A percentile compares a stretch with the other conserved stretches of the same genome.
phyloP scores from a whole-genome alignment of 2,113 vertebrate genomes.

The Atherinomorus stipes region DNA sequence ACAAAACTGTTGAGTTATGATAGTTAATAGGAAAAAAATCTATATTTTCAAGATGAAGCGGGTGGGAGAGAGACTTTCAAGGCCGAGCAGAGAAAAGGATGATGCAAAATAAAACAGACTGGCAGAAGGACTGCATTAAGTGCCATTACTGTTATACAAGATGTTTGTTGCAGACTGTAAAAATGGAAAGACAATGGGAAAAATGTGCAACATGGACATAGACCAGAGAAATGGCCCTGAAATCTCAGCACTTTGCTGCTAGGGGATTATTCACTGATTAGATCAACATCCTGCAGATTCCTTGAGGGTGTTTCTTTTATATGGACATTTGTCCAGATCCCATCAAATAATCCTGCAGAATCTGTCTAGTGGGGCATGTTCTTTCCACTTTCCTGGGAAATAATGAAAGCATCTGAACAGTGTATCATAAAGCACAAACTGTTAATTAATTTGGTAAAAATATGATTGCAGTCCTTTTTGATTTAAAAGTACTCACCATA shows the following conservation, averaged over 20 bases:
- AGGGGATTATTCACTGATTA: constrained; percentile 6
- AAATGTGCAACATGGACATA: not conserved
- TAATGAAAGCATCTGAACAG: too few species aligned
- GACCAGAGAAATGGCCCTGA: constrained; percentile 6
- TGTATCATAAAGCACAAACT: not conserved
- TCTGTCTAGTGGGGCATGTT: not conserved
- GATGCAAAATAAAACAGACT: not conserved
- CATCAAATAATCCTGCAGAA: constrained; percentile 7
- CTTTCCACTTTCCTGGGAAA: too few species aligned
- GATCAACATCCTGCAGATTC: not conserved
- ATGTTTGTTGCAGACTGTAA: constrained; percentile 1
- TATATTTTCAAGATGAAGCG: not conserved
- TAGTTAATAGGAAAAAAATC: not conserved
- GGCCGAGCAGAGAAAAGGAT: not conserved
- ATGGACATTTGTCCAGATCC: not conserved
- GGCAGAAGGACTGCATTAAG: not conserved
- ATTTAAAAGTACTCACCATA: too few species aligned
- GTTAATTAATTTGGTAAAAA: too few species aligned
- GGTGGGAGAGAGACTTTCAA: not conserved
- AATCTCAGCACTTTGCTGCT: constrained; percentile 1
- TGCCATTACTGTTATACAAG: not conserved
- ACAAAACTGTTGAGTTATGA: not conserved
- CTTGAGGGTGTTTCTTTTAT: not conserved
- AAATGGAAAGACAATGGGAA: not conserved
- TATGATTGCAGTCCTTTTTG: too few species aligned